A percentile compares a stretch with the other conserved stretches of the same genome.
These are phyloP conservation scores for Agriopis aurantiaria DNA, from an alignment of 2,888 invertebrate species.

Conservation along the genomic window DNA sequence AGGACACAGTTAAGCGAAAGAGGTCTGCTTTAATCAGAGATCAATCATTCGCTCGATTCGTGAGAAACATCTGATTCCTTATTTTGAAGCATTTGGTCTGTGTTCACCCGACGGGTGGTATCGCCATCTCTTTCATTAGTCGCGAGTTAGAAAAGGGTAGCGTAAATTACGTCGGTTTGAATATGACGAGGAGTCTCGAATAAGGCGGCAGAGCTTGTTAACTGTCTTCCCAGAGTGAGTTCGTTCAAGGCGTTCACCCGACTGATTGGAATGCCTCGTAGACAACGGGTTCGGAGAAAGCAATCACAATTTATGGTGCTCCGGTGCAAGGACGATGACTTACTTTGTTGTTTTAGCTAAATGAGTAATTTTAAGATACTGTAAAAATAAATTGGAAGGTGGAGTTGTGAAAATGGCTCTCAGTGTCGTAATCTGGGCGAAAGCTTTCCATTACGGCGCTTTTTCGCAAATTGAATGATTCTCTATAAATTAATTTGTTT, in stretches of 20 bases:
- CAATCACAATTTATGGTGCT: slow-evolving; percentile 70
- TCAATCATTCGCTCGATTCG: slow-evolving; percentile 49
- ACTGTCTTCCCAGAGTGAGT: slow-evolving; percentile 59
- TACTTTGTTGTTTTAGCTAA: slow-evolving; percentile 44
- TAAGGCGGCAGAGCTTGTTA: slow-evolving; percentile 61
- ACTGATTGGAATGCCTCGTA: slow-evolving; percentile 68
- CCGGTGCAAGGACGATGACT: slow-evolving; percentile 50
- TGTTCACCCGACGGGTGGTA: slow-evolving; percentile 35
- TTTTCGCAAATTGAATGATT: slow-evolving; percentile 12
- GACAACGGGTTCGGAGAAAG: slow-evolving; percentile 67
- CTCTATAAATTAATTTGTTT: slow-evolving; percentile 6
- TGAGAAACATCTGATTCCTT: slow-evolving; percentile 44
- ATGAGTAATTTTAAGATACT: slow-evolving; percentile 37
- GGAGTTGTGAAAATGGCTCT: slow-evolving; percentile 21
- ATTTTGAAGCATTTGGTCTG: slow-evolving; percentile 43
- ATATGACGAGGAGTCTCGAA: slow-evolving; percentile 55
- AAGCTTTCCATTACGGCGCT: slow-evolving; percentile 4
- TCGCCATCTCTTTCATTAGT: slow-evolving; percentile 41
- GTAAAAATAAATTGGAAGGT: slow-evolving; percentile 32
- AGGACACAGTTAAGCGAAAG: slow-evolving; percentile 43
- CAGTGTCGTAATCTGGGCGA: slow-evolving; percentile 12
- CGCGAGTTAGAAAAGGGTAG: slow-evolving; percentile 42
- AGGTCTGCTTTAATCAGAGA: slow-evolving; percentile 47
- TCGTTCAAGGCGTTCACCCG: slow-evolving; percentile 58
- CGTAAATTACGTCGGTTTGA: slow-evolving; percentile 48